Percentiles rank a stretch among this genome's conserved stretches.
Evolutionary conservation across 23 tunicate genomes (phyloP).

Genomic region (Trididemnum nubilum): DNA sequence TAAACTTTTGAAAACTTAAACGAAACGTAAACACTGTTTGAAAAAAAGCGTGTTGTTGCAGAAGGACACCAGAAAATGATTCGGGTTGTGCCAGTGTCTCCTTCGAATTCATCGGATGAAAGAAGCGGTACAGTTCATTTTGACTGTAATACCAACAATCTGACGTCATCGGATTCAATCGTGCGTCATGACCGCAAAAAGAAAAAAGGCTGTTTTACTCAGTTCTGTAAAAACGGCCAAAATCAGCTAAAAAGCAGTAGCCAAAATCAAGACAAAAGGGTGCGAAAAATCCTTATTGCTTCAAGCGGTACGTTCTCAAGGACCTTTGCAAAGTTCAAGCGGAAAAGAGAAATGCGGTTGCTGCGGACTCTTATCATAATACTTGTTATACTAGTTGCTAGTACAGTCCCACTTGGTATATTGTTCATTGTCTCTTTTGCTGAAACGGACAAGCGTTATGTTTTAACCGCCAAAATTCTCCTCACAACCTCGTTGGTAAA

Average conservation of each 20-base stretch:
- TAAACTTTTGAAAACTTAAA: too few relatives aligned
- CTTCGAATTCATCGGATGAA: conserved; percentile 6
- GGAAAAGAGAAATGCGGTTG: conserved; percentile 59
- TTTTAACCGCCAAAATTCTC: conserved; percentile 53
- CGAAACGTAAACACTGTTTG: too few relatives aligned
- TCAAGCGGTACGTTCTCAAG: conserved; percentile 2
- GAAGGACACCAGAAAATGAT: background rate
- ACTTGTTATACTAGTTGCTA: conserved; percentile 58
- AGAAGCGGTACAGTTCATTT: background rate
- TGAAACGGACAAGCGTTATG: conserved; percentile 75
- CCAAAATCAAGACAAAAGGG: background rate
- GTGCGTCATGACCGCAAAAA: background rate
- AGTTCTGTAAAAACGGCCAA: background rate
- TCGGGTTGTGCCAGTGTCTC: background rate
- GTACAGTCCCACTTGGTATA: conserved; percentile 81
- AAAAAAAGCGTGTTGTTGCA: too few relatives aligned
- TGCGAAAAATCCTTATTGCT: background rate
- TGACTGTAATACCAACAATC: background rate
- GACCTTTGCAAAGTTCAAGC: background rate
- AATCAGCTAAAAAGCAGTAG: background rate
- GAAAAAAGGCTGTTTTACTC: background rate
- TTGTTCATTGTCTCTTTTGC: conserved; percentile 55
- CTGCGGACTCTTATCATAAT: conserved; percentile 78
- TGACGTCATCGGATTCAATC: background rate
- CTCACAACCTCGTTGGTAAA: conserved; percentile 70